These are phyloP conservation scores for Orgyia antiqua DNA, from an alignment of 2,888 invertebrate species.

Conservation along the genomic window DNA sequence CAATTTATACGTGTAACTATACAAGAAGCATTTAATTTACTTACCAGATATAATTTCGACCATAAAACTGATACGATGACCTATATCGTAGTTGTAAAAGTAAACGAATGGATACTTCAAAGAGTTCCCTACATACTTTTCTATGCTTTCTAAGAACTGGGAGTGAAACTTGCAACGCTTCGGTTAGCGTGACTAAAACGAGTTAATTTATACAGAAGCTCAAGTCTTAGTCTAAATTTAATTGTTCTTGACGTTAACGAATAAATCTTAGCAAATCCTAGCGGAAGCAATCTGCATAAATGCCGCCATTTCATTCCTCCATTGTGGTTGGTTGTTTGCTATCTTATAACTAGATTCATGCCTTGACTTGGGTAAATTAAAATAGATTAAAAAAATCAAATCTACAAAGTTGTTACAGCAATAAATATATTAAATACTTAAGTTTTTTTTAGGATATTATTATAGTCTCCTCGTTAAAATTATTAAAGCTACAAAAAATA, in stretches of 20 bases:
- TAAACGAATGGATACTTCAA: constrained; percentile 1
- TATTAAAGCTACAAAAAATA: no score
- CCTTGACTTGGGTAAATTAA: no score
- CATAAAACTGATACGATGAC: background rate
- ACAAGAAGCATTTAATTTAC: no score
- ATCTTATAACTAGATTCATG: no score
- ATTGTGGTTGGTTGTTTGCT: constrained; percentile 43
- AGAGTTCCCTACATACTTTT: constrained; percentile 1
- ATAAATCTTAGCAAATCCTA: constrained; percentile 67
- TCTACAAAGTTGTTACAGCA: no score
- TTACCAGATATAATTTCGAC: no score
- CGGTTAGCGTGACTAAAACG: constrained; percentile 32
- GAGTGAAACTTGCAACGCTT: constrained; percentile 10
- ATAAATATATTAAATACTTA: no score
- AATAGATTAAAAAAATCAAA: no score
- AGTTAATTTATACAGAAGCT: constrained; percentile 62
- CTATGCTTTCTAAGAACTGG: constrained; percentile 11
- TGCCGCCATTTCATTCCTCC: constrained; percentile 49
- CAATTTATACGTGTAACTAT: no score
- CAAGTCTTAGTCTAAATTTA: constrained; percentile 63
- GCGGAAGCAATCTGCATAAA: constrained; percentile 73
- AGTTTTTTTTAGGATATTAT: no score
- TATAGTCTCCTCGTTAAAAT: no score
- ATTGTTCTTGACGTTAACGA: constrained; percentile 65
- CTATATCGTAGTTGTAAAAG: constrained; percentile 15